phyloP scores from a whole-genome alignment of 1,140 invertebrate genomes.

The Camponotus vicinus region DNA sequence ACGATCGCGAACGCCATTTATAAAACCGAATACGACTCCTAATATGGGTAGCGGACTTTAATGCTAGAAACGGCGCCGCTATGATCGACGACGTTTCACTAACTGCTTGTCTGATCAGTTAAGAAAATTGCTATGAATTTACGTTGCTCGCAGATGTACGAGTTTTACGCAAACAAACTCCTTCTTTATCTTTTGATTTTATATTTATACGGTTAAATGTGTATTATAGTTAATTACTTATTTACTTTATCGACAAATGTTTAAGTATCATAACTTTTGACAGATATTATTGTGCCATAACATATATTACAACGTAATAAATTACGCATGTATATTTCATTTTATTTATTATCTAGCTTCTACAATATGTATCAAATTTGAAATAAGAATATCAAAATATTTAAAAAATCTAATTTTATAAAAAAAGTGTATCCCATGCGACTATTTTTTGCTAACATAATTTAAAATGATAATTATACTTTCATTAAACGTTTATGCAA shows the following conservation, averaged over 20 bases:
- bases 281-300: not conserved
- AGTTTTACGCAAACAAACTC: not conserved
- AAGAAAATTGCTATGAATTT: conserved; percentile 20
- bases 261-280: not conserved
- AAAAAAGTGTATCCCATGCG: not conserved
- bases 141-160: not conserved
- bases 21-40: conserved; percentile 68
- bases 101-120: conserved; percentile 30
- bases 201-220: not conserved
- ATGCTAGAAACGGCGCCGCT: conserved; percentile 65
- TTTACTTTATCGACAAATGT: not conserved
- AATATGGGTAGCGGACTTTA: conserved; percentile 63
- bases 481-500: not conserved
- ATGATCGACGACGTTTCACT: conserved; percentile 65
- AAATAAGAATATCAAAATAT: not conserved
- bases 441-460: not conserved
- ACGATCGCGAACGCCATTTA: conserved; percentile 61
- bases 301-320: not conserved
- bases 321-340: not conserved
- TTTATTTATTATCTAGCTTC: too few relatives aligned
- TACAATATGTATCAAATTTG: too few relatives aligned
- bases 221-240: conserved; percentile 4
- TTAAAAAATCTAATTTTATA: not conserved
- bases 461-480: not conserved
- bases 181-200: not conserved